Evolutionary conservation across 2,888 invertebrate genomes (phyloP).

Genomic region (Archips xylosteana): DNA sequence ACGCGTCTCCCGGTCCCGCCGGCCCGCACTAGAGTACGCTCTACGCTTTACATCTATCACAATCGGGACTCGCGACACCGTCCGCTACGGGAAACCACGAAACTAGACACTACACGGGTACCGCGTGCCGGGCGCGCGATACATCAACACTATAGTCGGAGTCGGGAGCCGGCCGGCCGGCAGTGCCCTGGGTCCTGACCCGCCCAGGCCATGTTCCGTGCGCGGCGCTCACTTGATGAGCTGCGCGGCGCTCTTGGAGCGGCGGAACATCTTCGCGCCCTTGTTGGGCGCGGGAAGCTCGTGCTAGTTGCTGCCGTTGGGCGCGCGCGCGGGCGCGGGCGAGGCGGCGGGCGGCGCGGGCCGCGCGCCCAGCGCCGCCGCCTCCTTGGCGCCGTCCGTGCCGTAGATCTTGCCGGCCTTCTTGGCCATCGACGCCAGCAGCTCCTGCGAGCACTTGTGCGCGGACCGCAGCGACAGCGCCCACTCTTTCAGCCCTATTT

Average conservation of each 20-base stretch:
- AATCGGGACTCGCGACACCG: conserved; percentile 30
- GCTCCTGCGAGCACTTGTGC: conserved; percentile 97
- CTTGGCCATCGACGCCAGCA: conserved; percentile 98
- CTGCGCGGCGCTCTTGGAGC: conserved; percentile 84
- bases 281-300: conserved; percentile 80
- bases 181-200: no score
- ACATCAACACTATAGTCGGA: conserved; percentile 8
- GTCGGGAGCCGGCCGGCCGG: not conserved
- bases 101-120: conserved; percentile 24
- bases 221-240: conserved; percentile 77
- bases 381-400: conserved; percentile 85
- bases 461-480: conserved; percentile 97
- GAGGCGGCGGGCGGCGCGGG: conserved; percentile 58
- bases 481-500: conserved; percentile 99
- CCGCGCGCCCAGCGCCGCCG: conserved; percentile 56
- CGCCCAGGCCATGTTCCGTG: conserved; percentile 17
- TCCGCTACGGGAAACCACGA: conserved; percentile 25
- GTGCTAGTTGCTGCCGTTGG: conserved; percentile 83
- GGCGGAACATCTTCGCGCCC: conserved; percentile 85
- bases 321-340: conserved; percentile 63
- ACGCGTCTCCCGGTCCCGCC: conserved; percentile 17
- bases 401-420: conserved; percentile 99
- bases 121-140: not conserved
- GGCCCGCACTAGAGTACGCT: conserved; percentile 20
- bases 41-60: conserved; percentile 41